Conservation (phyloP, 2,888 invertebrate species). For the Uloborus plumipes region DNA sequence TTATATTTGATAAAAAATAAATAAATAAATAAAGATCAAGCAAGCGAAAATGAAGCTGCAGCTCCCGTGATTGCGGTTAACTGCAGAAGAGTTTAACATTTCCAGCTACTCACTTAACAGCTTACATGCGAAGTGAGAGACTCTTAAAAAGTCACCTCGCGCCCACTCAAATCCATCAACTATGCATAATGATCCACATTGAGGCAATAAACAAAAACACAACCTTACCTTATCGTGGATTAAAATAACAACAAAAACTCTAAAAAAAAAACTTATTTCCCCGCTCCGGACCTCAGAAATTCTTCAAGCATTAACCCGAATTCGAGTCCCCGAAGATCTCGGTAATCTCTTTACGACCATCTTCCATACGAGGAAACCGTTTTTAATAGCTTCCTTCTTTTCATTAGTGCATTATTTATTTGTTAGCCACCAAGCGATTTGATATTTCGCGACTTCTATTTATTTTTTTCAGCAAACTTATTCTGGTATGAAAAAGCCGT, state of each 20-base stretch:
- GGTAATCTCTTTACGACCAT: conserved; percentile 51
- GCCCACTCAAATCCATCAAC: not conserved
- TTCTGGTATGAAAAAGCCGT: conserved; percentile 14
- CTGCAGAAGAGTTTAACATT: too few species aligned
- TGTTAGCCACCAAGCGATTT: conserved; percentile 9
- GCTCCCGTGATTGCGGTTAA: too few species aligned
- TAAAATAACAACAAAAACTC: conserved; percentile 5
- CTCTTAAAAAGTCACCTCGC: not conserved
- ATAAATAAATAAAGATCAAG: too few species aligned
- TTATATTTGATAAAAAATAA: too few species aligned
- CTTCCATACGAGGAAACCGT: conserved; percentile 24
- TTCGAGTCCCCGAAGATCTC: conserved; percentile 28
- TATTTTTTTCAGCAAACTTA: too few species aligned
- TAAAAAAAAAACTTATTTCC: not conserved
- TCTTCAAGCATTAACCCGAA: conserved; percentile 49
- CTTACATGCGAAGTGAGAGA: too few species aligned
- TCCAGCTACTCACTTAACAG: too few species aligned
- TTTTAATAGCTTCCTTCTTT: conserved; percentile 55
- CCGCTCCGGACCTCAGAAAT: conserved; percentile 16
- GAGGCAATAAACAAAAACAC: conserved; percentile 21
- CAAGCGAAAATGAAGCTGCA: too few species aligned
- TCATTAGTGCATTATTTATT: conserved; percentile 57
- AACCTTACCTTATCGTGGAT: conserved; percentile 24
- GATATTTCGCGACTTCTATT: not conserved
- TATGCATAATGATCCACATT: conserved; percentile 11